These are phyloP conservation scores for Pseudomyrmex dendroicus DNA, from an alignment of 1,140 invertebrate species.

Conservation along the genomic window DNA sequence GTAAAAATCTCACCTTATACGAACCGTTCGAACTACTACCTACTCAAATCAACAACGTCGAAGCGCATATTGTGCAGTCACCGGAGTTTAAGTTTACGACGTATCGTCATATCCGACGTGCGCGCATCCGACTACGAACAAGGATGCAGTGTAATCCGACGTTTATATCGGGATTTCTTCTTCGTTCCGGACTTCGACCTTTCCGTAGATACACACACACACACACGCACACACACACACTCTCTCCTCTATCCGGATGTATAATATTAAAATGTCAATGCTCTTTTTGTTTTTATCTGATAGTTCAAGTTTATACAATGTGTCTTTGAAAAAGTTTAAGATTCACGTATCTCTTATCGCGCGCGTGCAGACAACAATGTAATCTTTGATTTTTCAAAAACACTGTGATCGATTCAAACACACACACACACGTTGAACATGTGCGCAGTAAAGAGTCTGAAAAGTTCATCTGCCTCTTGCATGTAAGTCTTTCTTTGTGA, in stretches of 20 bases:
- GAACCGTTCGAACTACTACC: conserved; percentile 12
- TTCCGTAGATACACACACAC: background rate
- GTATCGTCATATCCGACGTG: conserved; percentile 47
- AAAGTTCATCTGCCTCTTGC: too few relatives aligned
- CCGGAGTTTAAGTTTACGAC: conserved; percentile 61
- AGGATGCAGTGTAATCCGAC: conserved; percentile 26
- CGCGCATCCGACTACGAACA: conserved; percentile 31
- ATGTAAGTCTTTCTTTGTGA: too few relatives aligned
- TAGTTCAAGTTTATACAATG: too few relatives aligned
- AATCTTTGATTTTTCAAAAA: too few relatives aligned
- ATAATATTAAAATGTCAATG: background rate
- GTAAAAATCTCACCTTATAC: conserved; percentile 34
- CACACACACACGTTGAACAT: background rate
- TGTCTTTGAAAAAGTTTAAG: background rate
- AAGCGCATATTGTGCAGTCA: conserved; percentile 35
- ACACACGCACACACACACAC: too few relatives aligned
- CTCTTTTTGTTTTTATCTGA: background rate
- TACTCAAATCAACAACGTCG: conserved; percentile 28
- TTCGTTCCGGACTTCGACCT: conserved; percentile 11
- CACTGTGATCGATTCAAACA: background rate
- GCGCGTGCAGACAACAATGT: background rate
- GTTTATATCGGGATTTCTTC: conserved; percentile 45
- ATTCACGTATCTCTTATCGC: background rate
- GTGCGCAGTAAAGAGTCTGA: too few relatives aligned
- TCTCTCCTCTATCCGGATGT: background rate